Conservation (phyloP, 2,797 vertebrate genomes). For the Pantherophis alleghaniensis region DNA sequence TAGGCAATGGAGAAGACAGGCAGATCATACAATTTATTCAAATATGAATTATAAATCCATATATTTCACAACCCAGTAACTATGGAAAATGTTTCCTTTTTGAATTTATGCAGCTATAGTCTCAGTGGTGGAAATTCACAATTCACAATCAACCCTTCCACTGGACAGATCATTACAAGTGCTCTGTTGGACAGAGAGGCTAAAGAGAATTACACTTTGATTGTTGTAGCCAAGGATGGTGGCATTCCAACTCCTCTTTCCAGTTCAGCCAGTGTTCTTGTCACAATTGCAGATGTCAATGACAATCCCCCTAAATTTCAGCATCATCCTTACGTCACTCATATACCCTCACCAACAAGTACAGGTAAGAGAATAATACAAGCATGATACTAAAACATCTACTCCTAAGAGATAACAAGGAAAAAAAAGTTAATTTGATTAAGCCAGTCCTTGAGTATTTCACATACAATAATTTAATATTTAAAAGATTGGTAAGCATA, state of each 20-base stretch:
- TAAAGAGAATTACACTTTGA: constrained; percentile 86
- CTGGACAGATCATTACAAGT: constrained; percentile 96
- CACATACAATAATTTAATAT: not conserved
- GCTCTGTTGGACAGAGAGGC: constrained; percentile 88
- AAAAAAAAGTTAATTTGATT: not conserved
- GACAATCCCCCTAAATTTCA: constrained; percentile 96
- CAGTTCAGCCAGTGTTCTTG: constrained; percentile 89
- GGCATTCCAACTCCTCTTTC: constrained; percentile 84
- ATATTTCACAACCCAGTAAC: not conserved
- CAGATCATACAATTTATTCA: not conserved
- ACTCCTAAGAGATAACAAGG: not conserved
- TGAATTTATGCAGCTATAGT: constrained; percentile 82
- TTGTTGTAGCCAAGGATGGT: constrained; percentile 88
- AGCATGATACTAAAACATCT: not conserved
- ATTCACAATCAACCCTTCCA: constrained; percentile 97
- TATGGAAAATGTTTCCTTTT: not conserved
- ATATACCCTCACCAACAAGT: constrained; percentile 85
- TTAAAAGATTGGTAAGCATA: not conserved
- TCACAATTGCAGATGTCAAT: constrained; percentile 88
- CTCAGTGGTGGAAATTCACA: constrained; percentile 88
- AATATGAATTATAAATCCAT: not conserved
- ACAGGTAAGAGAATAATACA: constrained; percentile 76
- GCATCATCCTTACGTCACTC: constrained; percentile 96
- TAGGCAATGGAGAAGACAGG: not conserved
- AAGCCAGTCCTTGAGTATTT: not conserved